phyloP scores from a whole-genome alignment of 2,888 invertebrate species.

The Adineta ricciae region DNA sequence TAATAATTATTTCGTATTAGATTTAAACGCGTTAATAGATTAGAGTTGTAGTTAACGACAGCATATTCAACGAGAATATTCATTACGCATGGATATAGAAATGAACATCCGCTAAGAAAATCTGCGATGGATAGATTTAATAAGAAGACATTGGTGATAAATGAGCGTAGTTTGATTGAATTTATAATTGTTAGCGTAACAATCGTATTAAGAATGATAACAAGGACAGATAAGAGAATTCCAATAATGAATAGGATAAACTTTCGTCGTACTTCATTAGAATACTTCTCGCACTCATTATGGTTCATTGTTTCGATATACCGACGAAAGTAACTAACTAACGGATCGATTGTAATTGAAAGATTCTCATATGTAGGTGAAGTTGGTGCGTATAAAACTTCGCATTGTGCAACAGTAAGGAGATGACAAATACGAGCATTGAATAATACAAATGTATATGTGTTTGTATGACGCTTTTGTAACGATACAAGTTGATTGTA shows the following conservation, averaged over 20 bases:
- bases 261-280: slow-evolving; percentile 25
- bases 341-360: not conserved
- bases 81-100: slow-evolving; percentile 30
- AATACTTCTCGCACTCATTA: slow-evolving; percentile 31
- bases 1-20: slow-evolving; percentile 25
- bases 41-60: slow-evolving; percentile 24
- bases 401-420: not conserved
- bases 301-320: not conserved
- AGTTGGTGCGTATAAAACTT: not conserved
- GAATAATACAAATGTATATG: not conserved
- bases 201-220: slow-evolving; percentile 19
- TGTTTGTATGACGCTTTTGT: not conserved
- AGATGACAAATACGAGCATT: not conserved
- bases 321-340: not conserved
- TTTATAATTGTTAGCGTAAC: slow-evolving; percentile 25
- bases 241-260: slow-evolving; percentile 25
- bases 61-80: slow-evolving; percentile 26
- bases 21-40: slow-evolving; percentile 6
- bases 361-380: not conserved
- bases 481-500: not conserved
- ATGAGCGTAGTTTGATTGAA: slow-evolving; percentile 16
- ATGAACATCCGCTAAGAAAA: slow-evolving; percentile 25
- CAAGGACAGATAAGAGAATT: slow-evolving; percentile 15
- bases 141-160: slow-evolving; percentile 25
- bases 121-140: slow-evolving; percentile 26